A percentile compares a stretch with the other conserved stretches of the same genome.
These are phyloP conservation scores for Stratiomys singularior DNA, from an alignment of 2,888 invertebrate genomes.

Conservation along the genomic window DNA sequence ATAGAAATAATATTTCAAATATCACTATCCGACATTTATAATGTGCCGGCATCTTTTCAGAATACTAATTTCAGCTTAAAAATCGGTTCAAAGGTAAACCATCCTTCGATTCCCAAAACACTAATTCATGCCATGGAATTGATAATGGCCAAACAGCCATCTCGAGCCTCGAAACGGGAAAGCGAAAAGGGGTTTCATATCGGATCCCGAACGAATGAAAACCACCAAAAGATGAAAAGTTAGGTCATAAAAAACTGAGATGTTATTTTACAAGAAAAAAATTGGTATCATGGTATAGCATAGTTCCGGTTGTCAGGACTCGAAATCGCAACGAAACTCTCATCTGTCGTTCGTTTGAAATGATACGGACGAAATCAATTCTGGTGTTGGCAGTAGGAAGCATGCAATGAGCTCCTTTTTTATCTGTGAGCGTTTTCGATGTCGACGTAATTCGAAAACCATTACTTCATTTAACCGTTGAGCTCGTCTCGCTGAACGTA, in stretches of 20 bases:
- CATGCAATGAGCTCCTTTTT: slow-evolving; percentile 6
- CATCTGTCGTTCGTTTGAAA: not conserved
- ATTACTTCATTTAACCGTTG: slow-evolving; percentile 20
- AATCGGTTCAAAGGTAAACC: no score
- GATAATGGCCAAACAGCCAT: no score
- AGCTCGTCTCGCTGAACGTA: not conserved
- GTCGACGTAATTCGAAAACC: slow-evolving; percentile 36
- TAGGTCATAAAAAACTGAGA: not conserved
- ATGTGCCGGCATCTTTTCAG: no score
- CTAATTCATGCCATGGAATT: no score
- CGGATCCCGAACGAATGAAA: not conserved
- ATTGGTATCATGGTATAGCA: slow-evolving; percentile 11
- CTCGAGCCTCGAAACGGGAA: no score
- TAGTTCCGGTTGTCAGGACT: slow-evolving; percentile 31
- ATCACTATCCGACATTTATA: no score
- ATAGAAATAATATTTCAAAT: no score
- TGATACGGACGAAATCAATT: slow-evolving; percentile 29
- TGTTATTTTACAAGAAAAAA: not conserved
- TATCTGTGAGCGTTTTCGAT: slow-evolving; percentile 4
- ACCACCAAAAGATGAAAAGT: slow-evolving; percentile 3
- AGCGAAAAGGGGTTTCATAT: not conserved
- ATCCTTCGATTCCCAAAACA: no score
- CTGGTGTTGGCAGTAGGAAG: not conserved
- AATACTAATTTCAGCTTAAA: no score
- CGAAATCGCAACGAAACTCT: slow-evolving; percentile 21